These are phyloP conservation scores for Hyposoter didymator DNA, from an alignment of 2,888 invertebrate genomes.

Conservation along the genomic window DNA sequence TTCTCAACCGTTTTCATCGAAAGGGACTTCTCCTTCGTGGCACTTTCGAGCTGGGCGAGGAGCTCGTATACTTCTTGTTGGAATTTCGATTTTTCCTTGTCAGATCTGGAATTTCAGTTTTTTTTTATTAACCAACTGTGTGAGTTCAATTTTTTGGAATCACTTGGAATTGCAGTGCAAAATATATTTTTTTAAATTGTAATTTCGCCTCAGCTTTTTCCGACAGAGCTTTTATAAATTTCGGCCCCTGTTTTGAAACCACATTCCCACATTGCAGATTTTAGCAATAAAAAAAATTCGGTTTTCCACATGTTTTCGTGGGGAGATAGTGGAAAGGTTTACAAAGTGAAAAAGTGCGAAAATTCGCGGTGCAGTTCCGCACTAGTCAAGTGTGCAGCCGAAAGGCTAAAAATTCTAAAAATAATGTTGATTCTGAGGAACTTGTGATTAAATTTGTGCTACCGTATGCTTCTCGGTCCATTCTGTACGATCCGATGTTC, in stretches of 20 bases:
- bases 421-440: not conserved
- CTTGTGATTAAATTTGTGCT: not conserved
- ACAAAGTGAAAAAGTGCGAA: too few relatives aligned
- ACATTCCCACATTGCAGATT: too few relatives aligned
- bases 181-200: not conserved
- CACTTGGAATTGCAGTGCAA: not conserved
- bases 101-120: constrained; percentile 88
- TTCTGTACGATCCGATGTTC: not conserved
- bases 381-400: too few relatives aligned
- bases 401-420: not conserved
- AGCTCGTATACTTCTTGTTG: constrained; percentile 99
- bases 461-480: not conserved
- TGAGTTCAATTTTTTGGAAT: not conserved
- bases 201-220: not conserved
- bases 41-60: constrained; percentile 96
- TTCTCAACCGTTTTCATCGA: constrained; percentile 94
- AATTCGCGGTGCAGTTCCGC: too few relatives aligned
- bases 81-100: constrained; percentile 99
- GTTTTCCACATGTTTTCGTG: too few relatives aligned
- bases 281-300: too few relatives aligned
- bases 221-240: not conserved
- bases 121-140: not conserved
- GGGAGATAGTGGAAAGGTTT: too few relatives aligned
- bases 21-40: constrained; percentile 96
- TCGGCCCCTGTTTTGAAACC: too few relatives aligned